These are phyloP conservation scores for Oncorhynchus clarkii DNA, from an alignment of 2,113 vertebrate species.

Conservation along the genomic window DNA sequence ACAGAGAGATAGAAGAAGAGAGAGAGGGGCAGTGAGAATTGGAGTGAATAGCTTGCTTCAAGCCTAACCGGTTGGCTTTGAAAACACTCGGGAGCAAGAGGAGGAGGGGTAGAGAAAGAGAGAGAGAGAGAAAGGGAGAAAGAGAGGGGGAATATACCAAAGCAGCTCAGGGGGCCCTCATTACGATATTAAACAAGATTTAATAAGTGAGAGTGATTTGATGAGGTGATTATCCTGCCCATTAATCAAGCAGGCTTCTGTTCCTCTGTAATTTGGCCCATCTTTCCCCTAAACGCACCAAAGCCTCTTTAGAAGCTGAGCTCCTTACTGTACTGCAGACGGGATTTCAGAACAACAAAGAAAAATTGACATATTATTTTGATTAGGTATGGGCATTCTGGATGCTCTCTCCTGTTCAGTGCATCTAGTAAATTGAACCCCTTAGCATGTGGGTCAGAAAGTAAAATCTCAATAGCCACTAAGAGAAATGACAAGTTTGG, in stretches of 20 bases:
- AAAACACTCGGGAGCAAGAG: slow-evolving; percentile 53
- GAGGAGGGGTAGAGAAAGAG: slow-evolving; percentile 30
- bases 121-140: background rate
- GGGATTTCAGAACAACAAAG: slow-evolving; percentile 55
- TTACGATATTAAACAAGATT: slow-evolving; percentile 99
- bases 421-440: slow-evolving; percentile 71
- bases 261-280: slow-evolving; percentile 87
- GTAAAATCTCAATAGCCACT: slow-evolving; percentile 60
- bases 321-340: slow-evolving; percentile 83
- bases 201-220: slow-evolving; percentile 99
- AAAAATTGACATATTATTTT: too few species aligned
- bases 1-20: background rate
- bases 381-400: slow-evolving; percentile 44
- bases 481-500: slow-evolving; percentile 45
- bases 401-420: slow-evolving; percentile 25
- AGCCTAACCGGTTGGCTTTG: slow-evolving; percentile 23
- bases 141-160: slow-evolving; percentile 73
- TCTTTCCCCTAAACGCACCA: slow-evolving; percentile 70
- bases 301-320: slow-evolving; percentile 91
- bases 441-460: slow-evolving; percentile 65
- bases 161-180: slow-evolving; percentile 93
- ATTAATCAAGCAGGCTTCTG: slow-evolving; percentile 98
- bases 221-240: slow-evolving; percentile 93
- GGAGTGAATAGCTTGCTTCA: background rate
- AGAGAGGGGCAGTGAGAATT: slow-evolving; percentile 11